Evolutionary conservation across 1,140 invertebrate genomes (phyloP).

Genomic region (Marisa cornuarietis): DNA sequence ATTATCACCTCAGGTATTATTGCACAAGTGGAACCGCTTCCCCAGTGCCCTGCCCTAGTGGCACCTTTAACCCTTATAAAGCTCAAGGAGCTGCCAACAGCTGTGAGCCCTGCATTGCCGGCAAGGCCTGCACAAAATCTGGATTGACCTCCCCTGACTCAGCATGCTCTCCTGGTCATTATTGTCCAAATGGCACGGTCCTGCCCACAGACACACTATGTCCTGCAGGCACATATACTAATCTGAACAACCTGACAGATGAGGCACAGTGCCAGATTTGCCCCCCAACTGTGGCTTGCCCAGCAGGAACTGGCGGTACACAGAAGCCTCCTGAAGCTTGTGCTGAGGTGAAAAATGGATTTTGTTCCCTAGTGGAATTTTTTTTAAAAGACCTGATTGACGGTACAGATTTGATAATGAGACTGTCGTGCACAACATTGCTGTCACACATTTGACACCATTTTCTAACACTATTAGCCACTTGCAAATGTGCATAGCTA

Average conservation of each 20-base stretch:
- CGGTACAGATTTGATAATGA: too few species aligned
- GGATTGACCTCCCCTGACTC: constrained; percentile 55
- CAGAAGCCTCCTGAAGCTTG: constrained; percentile 60
- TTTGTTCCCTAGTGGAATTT: too few species aligned
- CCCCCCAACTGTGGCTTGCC: constrained; percentile 48
- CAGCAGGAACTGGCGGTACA: constrained; percentile 53
- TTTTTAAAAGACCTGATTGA: too few species aligned
- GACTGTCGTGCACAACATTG: too few species aligned
- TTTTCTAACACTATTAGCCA: too few species aligned
- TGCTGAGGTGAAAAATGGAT: constrained; percentile 13
- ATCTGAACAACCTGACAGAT: constrained; percentile 57
- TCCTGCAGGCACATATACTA: constrained; percentile 59
- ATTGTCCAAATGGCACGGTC: constrained; percentile 57
- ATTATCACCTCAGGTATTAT: constrained; percentile 55
- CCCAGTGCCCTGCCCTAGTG: constrained; percentile 52
- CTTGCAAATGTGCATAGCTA: too few species aligned
- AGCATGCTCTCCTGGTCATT: constrained; percentile 60
- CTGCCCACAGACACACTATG: constrained; percentile 54
- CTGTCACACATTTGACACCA: too few species aligned
- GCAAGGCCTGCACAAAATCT: constrained; percentile 53
- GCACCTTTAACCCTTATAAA: constrained; percentile 50
- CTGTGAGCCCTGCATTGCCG: constrained; percentile 54
- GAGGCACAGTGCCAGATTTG: constrained; percentile 58
- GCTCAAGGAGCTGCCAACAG: constrained; percentile 28
- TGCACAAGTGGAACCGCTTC: constrained; percentile 50